phyloP scores from a whole-genome alignment of 2,888 invertebrate genomes.

The Gonocerus acuteangulatus region DNA sequence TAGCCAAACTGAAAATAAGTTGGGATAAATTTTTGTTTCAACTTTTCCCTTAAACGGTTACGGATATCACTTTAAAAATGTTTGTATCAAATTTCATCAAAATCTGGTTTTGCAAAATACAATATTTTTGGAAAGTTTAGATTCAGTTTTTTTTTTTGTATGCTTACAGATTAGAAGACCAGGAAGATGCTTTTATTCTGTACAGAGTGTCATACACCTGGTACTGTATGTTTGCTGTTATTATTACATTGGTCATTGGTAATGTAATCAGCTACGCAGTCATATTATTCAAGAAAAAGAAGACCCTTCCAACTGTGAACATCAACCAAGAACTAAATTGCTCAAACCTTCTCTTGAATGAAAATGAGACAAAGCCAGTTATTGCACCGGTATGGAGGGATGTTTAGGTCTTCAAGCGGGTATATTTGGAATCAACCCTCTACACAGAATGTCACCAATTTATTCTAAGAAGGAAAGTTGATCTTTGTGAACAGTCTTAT shows the following conservation, averaged over 20 bases:
- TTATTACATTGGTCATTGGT: slow-evolving; percentile 40
- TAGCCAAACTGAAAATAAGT: too few relatives aligned
- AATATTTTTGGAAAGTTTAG: too few relatives aligned
- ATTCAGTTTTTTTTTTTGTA: background rate
- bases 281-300: background rate
- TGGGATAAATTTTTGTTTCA: too few relatives aligned
- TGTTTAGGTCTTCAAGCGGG: too few relatives aligned
- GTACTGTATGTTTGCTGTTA: slow-evolving; percentile 41
- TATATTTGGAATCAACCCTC: too few relatives aligned
- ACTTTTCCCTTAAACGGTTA: too few relatives aligned
- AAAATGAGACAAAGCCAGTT: slow-evolving; percentile 31
- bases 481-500: too few relatives aligned
- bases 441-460: too few relatives aligned
- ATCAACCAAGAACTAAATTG: slow-evolving; percentile 17
- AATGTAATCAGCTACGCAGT: slow-evolving; percentile 37
- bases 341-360: slow-evolving; percentile 32
- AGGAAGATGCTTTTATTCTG: slow-evolving; percentile 37
- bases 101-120: too few relatives aligned
- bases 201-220: slow-evolving; percentile 43
- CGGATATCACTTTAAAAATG: too few relatives aligned
- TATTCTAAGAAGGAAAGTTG: too few relatives aligned
- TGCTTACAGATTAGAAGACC: slow-evolving; percentile 14
- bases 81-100: too few relatives aligned
- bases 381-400: background rate
- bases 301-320: background rate